Percentiles rank a stretch among this genome's conserved stretches.
phyloP scores from a whole-genome alignment of 1,140 invertebrate species.

The Panonychus citri region DNA sequence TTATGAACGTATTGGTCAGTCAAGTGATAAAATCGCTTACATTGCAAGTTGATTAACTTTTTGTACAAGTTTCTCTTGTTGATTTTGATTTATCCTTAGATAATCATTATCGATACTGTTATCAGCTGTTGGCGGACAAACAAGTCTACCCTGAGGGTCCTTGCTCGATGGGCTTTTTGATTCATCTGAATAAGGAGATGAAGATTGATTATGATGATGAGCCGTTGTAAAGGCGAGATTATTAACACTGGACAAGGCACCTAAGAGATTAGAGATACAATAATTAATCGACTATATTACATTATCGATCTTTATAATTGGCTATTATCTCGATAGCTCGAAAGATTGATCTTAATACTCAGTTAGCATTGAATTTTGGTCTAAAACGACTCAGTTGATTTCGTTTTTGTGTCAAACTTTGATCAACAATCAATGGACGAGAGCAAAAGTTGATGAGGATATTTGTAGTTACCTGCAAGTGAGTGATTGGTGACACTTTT shows the following conservation, averaged over 20 bases:
- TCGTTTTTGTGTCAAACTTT: too few relatives aligned
- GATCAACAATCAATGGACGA: too few relatives aligned
- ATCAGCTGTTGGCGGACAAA: neutral
- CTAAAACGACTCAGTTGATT: too few relatives aligned
- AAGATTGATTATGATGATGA: neutral
- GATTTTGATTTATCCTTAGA: neutral
- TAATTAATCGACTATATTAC: neutral
- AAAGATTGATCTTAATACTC: too few relatives aligned
- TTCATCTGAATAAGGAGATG: neutral
- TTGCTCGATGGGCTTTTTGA: neutral
- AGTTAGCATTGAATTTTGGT: too few relatives aligned
- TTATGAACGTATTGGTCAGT: too few relatives aligned
- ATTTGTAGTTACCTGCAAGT: neutral
- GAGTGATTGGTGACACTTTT: conserved; percentile 1
- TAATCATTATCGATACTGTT: neutral
- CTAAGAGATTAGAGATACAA: neutral
- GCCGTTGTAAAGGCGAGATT: neutral
- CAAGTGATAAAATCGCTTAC: too few relatives aligned
- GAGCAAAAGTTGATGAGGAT: too few relatives aligned
- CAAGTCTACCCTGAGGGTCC: neutral
- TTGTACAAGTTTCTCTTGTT: neutral
- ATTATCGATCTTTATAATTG: too few relatives aligned
- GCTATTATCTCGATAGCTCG: too few relatives aligned
- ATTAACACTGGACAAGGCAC: neutral
- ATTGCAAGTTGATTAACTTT: neutral